Percentiles rank a stretch among this genome's conserved stretches.
phyloP scores from a whole-genome alignment of 2,888 invertebrate genomes.

The Alsophila aescularia region DNA sequence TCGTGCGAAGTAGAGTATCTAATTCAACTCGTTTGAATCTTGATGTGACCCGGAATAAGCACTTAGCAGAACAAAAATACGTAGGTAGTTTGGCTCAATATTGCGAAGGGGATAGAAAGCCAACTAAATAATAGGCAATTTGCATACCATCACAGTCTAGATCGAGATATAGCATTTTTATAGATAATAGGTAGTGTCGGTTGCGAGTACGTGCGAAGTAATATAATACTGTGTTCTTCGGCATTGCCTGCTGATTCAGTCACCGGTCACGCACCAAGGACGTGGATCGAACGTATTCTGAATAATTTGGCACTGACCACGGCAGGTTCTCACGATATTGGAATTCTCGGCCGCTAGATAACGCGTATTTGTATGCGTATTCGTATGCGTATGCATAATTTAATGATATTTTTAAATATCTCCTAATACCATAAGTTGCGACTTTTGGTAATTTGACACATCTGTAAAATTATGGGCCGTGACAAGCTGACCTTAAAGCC shows the following conservation, averaged over 20 bases:
- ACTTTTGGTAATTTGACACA: slow-evolving; percentile 32
- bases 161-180: slow-evolving; percentile 35
- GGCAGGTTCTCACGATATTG: slow-evolving; percentile 76
- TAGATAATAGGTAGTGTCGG: slow-evolving; percentile 40
- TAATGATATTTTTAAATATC: slow-evolving; percentile 40
- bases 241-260: slow-evolving; percentile 61
- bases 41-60: not conserved
- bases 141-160: slow-evolving; percentile 22
- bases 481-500: slow-evolving; percentile 27
- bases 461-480: slow-evolving; percentile 26
- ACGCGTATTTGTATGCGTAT: slow-evolving; percentile 50
- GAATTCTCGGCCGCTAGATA: slow-evolving; percentile 59
- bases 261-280: slow-evolving; percentile 79
- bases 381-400: slow-evolving; percentile 47
- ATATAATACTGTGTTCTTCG: slow-evolving; percentile 55
- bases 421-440: slow-evolving; percentile 7
- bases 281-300: slow-evolving; percentile 73
- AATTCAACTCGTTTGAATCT: not conserved
- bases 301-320: slow-evolving; percentile 74
- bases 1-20: not conserved
- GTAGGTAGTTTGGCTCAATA: slow-evolving; percentile 11
- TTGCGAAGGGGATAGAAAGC: slow-evolving; percentile 17
- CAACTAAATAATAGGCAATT: slow-evolving; percentile 22
- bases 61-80: slow-evolving; percentile 7
- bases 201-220: slow-evolving; percentile 60